Evolutionary conservation across 2,113 vertebrate species (phyloP).

Genomic region (Tachysurus fulvidraco): DNA sequence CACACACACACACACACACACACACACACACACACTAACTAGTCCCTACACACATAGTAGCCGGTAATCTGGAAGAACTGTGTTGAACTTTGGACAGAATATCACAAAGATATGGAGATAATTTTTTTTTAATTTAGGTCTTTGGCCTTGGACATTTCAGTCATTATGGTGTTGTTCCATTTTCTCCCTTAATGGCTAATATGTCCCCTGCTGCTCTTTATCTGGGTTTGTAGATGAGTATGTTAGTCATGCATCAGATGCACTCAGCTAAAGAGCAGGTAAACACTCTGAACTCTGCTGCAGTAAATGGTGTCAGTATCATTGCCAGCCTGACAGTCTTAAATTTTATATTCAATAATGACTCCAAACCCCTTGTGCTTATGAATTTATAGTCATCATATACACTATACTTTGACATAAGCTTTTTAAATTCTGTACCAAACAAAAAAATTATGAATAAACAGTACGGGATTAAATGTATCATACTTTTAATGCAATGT

Average conservation of each 20-base stretch:
- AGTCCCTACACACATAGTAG: slow-evolving; percentile 4
- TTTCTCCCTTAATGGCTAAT: not conserved
- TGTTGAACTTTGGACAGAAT: not conserved
- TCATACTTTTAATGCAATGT: not conserved
- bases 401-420: not conserved
- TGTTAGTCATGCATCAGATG: not conserved
- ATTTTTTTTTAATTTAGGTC: not conserved
- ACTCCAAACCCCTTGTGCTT: not conserved
- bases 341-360: not conserved
- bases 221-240: not conserved
- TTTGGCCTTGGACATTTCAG: not conserved
- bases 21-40: slow-evolving; percentile 10
- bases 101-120: slow-evolving; percentile 7
- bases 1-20: slow-evolving; percentile 10
- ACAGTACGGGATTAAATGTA: slow-evolving; percentile 19
- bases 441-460: not conserved
- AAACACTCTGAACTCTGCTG: not conserved
- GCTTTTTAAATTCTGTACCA: slow-evolving; percentile 5
- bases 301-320: not conserved
- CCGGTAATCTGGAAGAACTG: slow-evolving; percentile 13
- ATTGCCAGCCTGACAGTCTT: not conserved
- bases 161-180: not conserved
- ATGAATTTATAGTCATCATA: too few relatives aligned
- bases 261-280: not conserved
- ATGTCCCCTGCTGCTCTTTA: not conserved